These are phyloP conservation scores for Platorchestia sp. DNA, from an alignment of 1,140 invertebrate species.

Conservation along the genomic window DNA sequence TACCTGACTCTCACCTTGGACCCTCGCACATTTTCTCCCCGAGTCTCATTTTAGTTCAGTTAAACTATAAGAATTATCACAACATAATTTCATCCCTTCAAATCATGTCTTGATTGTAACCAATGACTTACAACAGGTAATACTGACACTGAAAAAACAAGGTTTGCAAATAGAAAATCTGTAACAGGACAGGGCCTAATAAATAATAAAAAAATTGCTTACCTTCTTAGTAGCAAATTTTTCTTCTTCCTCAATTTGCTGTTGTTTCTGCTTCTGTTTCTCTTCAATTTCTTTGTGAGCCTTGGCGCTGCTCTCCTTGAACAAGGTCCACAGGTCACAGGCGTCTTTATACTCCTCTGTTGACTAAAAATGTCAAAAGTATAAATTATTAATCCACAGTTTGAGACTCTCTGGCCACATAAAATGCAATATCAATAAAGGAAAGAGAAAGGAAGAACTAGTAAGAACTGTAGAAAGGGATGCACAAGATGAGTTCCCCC, in stretches of 20 bases:
- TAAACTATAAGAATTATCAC: too few relatives aligned
- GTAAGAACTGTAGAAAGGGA: background rate
- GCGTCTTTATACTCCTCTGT: slow-evolving; percentile 93
- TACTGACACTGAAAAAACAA: too few relatives aligned
- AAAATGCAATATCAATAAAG: background rate
- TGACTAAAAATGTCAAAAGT: slow-evolving; percentile 58
- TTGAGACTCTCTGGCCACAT: too few relatives aligned
- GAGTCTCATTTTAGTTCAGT: too few relatives aligned
- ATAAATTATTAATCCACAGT: background rate
- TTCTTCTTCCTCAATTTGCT: slow-evolving; percentile 61
- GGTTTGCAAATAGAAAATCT: too few relatives aligned
- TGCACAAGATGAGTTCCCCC: too few relatives aligned
- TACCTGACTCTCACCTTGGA: too few relatives aligned
- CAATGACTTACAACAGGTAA: too few relatives aligned
- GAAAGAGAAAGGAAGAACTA: background rate
- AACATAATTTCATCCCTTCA: too few relatives aligned
- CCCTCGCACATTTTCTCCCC: too few relatives aligned
- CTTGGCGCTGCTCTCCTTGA: slow-evolving; percentile 75
- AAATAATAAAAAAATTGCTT: background rate
- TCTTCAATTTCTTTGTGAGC: slow-evolving; percentile 71
- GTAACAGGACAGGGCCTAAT: too few relatives aligned
- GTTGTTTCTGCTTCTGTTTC: slow-evolving; percentile 71
- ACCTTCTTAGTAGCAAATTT: slow-evolving; percentile 62
- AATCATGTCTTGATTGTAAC: too few relatives aligned
- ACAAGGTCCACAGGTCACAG: slow-evolving; percentile 89